Evolutionary conservation across 2,113 vertebrate genomes (phyloP).

Genomic region (Microtus richardsoni): DNA sequence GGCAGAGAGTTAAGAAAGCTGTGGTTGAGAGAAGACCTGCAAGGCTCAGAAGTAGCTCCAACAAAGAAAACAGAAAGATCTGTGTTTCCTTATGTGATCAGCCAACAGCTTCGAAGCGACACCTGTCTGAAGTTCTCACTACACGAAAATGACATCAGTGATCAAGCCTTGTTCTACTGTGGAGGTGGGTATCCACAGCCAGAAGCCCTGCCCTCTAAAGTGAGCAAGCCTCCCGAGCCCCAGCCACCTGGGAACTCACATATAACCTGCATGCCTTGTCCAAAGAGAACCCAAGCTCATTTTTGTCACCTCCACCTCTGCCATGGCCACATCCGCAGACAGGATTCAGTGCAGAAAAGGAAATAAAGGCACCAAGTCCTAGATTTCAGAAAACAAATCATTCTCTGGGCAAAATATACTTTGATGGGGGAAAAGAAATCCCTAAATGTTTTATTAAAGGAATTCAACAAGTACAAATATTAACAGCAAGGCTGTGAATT

Average conservation of each 20-base stretch:
- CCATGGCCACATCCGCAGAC: conserved; percentile 58
- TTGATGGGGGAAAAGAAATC: conserved; percentile 68
- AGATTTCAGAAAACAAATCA: conserved; percentile 84
- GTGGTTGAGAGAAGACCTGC: neutral
- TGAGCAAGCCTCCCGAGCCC: no score
- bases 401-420: conserved; percentile 75
- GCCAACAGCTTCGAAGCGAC: neutral
- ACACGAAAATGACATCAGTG: neutral
- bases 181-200: neutral
- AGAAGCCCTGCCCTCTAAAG: accelerated
- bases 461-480: conserved; percentile 89
- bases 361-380: conserved; percentile 82
- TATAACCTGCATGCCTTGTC: neutral
- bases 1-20: neutral
- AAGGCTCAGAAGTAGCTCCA: neutral
- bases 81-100: neutral
- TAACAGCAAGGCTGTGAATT: conserved; percentile 87
- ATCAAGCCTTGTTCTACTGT: neutral
- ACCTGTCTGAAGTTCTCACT: neutral
- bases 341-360: conserved; percentile 64
- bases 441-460: conserved; percentile 89
- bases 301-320: conserved; percentile 62
- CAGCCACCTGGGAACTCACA: conserved; percentile 51
- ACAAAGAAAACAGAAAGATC: neutral
- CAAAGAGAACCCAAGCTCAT: conserved; percentile 56